These are phyloP conservation scores for Aspidiotus destructor DNA, from an alignment of 2,888 invertebrate genomes.

Conservation along the genomic window DNA sequence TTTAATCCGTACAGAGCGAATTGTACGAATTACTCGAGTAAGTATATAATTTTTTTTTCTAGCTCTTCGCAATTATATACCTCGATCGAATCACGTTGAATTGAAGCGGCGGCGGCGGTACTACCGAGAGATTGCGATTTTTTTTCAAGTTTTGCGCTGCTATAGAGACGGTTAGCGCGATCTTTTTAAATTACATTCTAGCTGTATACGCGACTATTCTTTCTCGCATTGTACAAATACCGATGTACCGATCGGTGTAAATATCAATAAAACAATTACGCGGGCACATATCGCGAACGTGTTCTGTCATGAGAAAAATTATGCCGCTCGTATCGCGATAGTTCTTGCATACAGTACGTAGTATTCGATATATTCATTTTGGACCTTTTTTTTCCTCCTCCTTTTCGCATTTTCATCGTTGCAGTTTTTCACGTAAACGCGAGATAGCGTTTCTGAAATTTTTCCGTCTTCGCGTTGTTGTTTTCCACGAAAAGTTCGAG, in stretches of 20 bases:
- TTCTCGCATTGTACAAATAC: constrained; percentile 2
- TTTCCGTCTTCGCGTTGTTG: neutral
- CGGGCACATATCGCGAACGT: neutral
- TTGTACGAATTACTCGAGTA: neutral
- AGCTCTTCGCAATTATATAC: neutral
- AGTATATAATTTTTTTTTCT: neutral
- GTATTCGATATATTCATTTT: too few species aligned
- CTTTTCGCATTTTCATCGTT: neutral
- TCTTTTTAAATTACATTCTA: constrained; percentile 2
- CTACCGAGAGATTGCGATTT: neutral
- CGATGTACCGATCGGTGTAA: constrained; percentile 4
- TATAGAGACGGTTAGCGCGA: neutral
- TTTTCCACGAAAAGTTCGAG: neutral
- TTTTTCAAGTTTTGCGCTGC: neutral
- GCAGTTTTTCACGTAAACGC: neutral
- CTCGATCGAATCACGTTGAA: neutral
- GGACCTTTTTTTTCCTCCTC: too few species aligned
- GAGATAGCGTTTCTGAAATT: neutral
- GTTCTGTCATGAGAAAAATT: neutral
- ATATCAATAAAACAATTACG: constrained; percentile 4
- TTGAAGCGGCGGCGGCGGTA: too few species aligned
- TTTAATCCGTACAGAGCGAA: neutral
- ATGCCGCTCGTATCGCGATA: too few species aligned
- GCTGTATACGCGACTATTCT: neutral
- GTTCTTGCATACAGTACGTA: too few species aligned